Evolutionary conservation across 2,113 vertebrate species (phyloP).

Genomic region (Sclerurus mexicanus): DNA sequence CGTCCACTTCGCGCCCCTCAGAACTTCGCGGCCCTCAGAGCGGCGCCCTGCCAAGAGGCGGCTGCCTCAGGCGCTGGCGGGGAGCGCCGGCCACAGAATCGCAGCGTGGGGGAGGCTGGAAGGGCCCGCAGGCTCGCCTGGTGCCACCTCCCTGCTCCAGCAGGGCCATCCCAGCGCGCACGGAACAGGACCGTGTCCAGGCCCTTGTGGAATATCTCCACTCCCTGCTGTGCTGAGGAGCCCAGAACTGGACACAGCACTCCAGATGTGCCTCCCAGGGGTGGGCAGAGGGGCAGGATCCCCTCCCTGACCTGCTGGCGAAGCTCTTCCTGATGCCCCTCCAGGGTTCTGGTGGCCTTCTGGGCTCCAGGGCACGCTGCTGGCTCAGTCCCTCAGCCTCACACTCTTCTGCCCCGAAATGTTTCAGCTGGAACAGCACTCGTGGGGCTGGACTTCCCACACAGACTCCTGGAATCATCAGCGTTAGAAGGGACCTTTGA

Average conservation of each 20-base stretch:
- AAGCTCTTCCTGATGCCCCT: neutral
- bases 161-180: neutral
- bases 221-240: neutral
- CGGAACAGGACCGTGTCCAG: neutral
- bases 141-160: neutral
- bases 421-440: neutral
- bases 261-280: too few relatives aligned
- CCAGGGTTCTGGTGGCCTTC: neutral
- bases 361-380: neutral
- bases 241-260: neutral
- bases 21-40: neutral
- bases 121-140: neutral
- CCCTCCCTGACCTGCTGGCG: neutral
- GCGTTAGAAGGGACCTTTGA: neutral
- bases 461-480: accelerated
- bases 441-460: neutral
- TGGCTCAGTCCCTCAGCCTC: neutral
- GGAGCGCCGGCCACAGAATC: too few relatives aligned
- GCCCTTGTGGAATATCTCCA: neutral
- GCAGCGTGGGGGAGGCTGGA: neutral
- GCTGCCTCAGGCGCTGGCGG: neutral
- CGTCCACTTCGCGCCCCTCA: neutral
- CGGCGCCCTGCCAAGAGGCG: too few relatives aligned
- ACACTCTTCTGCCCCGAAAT: neutral
- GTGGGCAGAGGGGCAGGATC: neutral